Conservation (phyloP, 2,797 vertebrate species). For the Strix occidentalis region DNA sequence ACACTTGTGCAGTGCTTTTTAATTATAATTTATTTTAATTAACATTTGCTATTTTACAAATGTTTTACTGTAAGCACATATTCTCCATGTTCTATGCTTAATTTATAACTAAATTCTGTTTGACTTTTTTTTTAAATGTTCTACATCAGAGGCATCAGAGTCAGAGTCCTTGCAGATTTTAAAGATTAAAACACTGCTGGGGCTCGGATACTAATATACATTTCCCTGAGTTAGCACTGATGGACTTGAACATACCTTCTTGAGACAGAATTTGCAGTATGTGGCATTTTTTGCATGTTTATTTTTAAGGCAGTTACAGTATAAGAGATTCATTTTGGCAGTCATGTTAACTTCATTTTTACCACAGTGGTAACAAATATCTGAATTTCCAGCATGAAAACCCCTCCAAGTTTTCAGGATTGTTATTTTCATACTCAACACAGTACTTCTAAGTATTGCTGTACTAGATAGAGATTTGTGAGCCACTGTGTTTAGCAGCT, state of each 20-base stretch:
- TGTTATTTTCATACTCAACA: constrained; percentile 64
- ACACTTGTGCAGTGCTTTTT: neutral
- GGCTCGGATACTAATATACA: constrained; percentile 2
- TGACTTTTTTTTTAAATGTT: constrained; percentile 18
- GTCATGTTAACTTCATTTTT: constrained; percentile 20
- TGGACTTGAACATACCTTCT: neutral
- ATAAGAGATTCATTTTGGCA: constrained; percentile 36
- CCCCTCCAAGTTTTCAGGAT: constrained; percentile 25
- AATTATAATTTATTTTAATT: constrained; percentile 47
- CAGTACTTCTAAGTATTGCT: constrained; percentile 41
- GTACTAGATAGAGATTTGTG: constrained; percentile 67
- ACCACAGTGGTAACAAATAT: constrained; percentile 11
- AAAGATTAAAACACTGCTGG: constrained; percentile 41
- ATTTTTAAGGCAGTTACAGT: constrained; percentile 55
- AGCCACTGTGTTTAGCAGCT: constrained; percentile 61
- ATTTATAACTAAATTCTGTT: constrained; percentile 35
- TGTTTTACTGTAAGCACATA: constrained; percentile 32
- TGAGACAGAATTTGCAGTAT: neutral
- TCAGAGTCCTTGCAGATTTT: constrained; percentile 12
- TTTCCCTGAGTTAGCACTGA: constrained; percentile 41
- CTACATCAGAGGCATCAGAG: constrained; percentile 29
- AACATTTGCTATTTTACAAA: constrained; percentile 28
- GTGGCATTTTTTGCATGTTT: constrained; percentile 41
- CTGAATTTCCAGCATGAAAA: constrained; percentile 17
- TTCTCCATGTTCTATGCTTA: neutral